A percentile compares a stretch with the other conserved stretches of the same genome.
Evolutionary conservation across 2,888 invertebrate genomes (phyloP).

Genomic region (Mythimna pallens): DNA sequence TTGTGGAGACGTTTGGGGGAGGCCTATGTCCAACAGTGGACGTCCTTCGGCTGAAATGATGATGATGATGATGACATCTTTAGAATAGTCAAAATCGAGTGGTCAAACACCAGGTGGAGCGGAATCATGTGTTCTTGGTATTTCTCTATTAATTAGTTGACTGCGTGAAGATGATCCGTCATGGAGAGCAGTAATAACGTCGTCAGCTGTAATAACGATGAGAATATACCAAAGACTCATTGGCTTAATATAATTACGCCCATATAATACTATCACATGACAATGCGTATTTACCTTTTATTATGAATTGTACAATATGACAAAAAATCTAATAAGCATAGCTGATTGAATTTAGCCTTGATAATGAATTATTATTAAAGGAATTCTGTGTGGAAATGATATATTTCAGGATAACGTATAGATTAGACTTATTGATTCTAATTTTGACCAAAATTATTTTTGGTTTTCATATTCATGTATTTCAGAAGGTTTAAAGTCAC

Average conservation of each 20-base stretch:
- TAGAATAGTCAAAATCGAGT: no score
- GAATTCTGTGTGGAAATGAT: background rate
- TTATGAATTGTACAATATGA: background rate
- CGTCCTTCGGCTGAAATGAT: no score
- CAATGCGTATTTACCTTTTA: background rate
- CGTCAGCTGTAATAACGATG: no score
- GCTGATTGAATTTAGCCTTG: conserved; percentile 2
- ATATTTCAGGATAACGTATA: conserved; percentile 3
- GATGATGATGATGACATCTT: no score
- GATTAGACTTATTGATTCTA: background rate
- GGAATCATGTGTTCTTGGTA: no score
- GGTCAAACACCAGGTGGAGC: no score
- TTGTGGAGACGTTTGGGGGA: no score
- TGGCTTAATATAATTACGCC: background rate
- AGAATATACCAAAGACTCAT: background rate
- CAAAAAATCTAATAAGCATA: conserved; percentile 2
- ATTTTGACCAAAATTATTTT: background rate
- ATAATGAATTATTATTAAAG: conserved; percentile 2
- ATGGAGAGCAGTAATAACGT: no score
- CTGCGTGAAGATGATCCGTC: no score
- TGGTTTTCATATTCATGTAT: background rate
- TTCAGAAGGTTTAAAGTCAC: no score
- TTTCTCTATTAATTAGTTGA: no score
- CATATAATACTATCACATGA: background rate
- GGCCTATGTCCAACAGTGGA: no score